These are phyloP conservation scores for Lutraria lutraria DNA, from an alignment of 2,888 invertebrate genomes.

Conservation along the genomic window DNA sequence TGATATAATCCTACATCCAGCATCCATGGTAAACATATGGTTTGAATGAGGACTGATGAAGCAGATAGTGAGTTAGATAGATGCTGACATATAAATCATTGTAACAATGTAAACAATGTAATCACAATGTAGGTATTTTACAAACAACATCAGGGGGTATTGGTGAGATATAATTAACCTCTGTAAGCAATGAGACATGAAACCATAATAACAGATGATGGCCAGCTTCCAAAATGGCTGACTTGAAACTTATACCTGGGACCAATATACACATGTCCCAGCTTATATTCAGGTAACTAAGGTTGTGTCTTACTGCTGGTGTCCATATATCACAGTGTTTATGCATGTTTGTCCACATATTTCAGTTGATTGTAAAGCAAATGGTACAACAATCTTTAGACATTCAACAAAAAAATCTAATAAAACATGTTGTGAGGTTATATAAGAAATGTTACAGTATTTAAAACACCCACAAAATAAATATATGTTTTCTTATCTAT, in stretches of 20 bases:
- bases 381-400: too few relatives aligned
- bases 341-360: too few relatives aligned
- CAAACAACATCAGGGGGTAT: neutral
- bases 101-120: conserved; percentile 11
- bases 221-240: conserved; percentile 6
- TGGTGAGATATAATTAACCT: neutral
- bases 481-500: too few relatives aligned
- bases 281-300: too few relatives aligned
- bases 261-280: too few relatives aligned
- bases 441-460: too few relatives aligned
- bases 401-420: too few relatives aligned
- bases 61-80: neutral
- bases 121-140: neutral
- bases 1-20: neutral
- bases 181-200: neutral
- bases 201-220: neutral
- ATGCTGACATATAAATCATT: conserved; percentile 12
- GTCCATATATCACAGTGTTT: too few relatives aligned
- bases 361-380: too few relatives aligned
- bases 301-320: too few relatives aligned
- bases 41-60: neutral
- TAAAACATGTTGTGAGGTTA: too few relatives aligned
- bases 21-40: neutral
- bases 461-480: too few relatives aligned
- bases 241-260: neutral